These are phyloP conservation scores for Andrena bucephala DNA, from an alignment of 2,888 invertebrate genomes.

Conservation along the genomic window DNA sequence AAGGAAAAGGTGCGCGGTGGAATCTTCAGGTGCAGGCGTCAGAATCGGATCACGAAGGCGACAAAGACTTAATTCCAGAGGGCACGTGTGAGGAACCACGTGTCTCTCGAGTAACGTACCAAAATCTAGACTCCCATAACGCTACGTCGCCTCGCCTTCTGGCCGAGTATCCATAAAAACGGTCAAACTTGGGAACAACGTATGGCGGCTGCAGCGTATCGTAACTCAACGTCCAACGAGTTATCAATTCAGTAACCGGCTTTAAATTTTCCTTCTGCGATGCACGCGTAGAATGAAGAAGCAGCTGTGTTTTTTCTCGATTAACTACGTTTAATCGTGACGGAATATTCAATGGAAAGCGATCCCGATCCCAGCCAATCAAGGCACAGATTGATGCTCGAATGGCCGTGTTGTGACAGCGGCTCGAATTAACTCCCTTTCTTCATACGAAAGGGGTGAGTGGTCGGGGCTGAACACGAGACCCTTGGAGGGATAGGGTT, in stretches of 20 bases:
- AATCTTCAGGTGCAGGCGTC: constrained; percentile 71
- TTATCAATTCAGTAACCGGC: neutral
- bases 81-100: constrained; percentile 55
- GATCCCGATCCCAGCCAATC: constrained; percentile 71
- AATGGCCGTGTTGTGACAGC: constrained; percentile 82
- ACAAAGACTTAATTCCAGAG: constrained; percentile 66
- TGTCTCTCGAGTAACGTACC: constrained; percentile 53
- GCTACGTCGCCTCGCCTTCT: neutral
- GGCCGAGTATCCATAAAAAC: neutral
- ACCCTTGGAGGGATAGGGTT: constrained; percentile 76
- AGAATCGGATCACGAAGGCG: constrained; percentile 54
- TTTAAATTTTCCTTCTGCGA: neutral
- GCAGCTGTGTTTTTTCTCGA: constrained; percentile 47
- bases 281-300: too few species aligned
- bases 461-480: constrained; percentile 60
- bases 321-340: constrained; percentile 30
- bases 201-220: neutral
- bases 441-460: constrained; percentile 72
- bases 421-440: constrained; percentile 74
- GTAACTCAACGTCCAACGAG: neutral
- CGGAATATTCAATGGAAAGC: constrained; percentile 26
- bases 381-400: constrained; percentile 77
- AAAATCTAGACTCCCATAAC: constrained; percentile 57
- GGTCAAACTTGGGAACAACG: neutral
- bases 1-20: constrained; percentile 61